Percentiles rank a stretch among this genome's conserved stretches.
Conservation (phyloP, 1,140 invertebrate species). For the Pinna nobilis region DNA sequence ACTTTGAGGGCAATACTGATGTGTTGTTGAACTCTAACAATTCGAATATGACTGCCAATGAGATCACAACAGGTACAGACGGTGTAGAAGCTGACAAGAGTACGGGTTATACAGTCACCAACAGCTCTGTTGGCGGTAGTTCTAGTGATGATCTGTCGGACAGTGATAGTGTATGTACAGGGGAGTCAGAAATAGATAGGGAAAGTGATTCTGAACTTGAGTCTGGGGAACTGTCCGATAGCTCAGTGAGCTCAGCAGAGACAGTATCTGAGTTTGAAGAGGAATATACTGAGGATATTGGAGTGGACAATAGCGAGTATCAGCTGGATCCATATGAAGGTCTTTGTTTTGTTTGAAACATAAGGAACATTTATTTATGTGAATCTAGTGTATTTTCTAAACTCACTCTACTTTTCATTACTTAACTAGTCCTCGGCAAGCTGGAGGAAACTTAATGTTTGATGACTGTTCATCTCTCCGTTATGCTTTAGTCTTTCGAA, state of each 20-base stretch:
- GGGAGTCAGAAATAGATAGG: too few relatives aligned
- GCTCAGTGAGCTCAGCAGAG: background rate
- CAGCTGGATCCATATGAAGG: background rate
- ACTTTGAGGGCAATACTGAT: conserved; percentile 1
- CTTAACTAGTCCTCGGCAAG: too few relatives aligned
- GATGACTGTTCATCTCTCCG: too few relatives aligned
- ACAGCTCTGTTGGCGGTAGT: background rate
- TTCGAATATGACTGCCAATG: background rate
- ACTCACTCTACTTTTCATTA: too few relatives aligned
- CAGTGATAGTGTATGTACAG: conserved; percentile 21
- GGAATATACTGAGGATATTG: background rate
- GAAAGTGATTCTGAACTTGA: too few relatives aligned
- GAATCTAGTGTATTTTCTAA: background rate
- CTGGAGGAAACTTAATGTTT: too few relatives aligned
- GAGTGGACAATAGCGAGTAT: background rate
- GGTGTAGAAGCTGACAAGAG: background rate
- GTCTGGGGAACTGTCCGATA: conserved; percentile 28
- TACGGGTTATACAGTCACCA: background rate
- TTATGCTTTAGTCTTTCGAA: too few relatives aligned
- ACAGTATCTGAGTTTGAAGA: conserved; percentile 9
- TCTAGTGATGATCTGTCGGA: background rate
- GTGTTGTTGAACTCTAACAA: conserved; percentile 4
- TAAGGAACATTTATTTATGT: background rate
- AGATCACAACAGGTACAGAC: too few relatives aligned
- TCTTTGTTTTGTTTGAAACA: background rate